A percentile compares a stretch with the other conserved stretches of the same genome.
Evolutionary conservation across 2,113 vertebrate species (phyloP).

Genomic region (Oncorhynchus mykiss): DNA sequence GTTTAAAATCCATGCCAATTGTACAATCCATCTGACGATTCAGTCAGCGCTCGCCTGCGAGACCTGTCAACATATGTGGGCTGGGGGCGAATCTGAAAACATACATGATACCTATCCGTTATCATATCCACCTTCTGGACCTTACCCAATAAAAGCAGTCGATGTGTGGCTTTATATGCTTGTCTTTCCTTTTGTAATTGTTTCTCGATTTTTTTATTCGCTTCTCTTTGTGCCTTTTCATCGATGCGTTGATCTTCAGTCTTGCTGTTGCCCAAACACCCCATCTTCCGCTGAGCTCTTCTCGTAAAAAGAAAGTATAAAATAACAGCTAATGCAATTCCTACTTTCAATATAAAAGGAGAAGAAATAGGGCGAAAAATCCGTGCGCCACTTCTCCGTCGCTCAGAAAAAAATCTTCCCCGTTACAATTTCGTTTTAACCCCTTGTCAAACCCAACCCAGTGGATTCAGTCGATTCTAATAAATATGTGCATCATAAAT

Average conservation of each 20-base stretch:
- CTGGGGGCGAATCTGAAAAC: slow-evolving; percentile 20
- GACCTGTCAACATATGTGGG: slow-evolving; percentile 30
- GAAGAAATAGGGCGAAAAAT: slow-evolving; percentile 34
- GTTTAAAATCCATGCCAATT: slow-evolving; percentile 17
- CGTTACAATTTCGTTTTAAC: slow-evolving; percentile 28
- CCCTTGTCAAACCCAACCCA: slow-evolving; percentile 16
- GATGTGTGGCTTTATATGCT: slow-evolving; percentile 88
- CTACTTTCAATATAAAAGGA: slow-evolving; percentile 20
- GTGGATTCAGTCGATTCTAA: slow-evolving; percentile 25
- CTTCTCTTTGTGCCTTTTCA: slow-evolving; percentile 87
- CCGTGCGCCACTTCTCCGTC: slow-evolving; percentile 41
- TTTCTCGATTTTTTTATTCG: slow-evolving; percentile 93
- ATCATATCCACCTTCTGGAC: slow-evolving; percentile 9
- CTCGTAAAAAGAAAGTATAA: slow-evolving; percentile 22
- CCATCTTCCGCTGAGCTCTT: slow-evolving; percentile 70
- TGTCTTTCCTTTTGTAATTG: slow-evolving; percentile 89
- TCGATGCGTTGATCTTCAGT: slow-evolving; percentile 88
- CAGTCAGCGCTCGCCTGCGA: slow-evolving; percentile 7
- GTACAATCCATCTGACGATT: slow-evolving; percentile 10
- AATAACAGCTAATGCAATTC: slow-evolving; percentile 8
- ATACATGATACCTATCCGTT: slow-evolving; percentile 9
- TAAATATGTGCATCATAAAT: slow-evolving; percentile 43
- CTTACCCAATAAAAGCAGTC: slow-evolving; percentile 89
- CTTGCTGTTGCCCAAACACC: slow-evolving; percentile 91
- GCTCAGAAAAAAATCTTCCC: slow-evolving; percentile 24